phyloP scores from a whole-genome alignment of 2,113 vertebrate genomes.

The Megaceryle maxima region DNA sequence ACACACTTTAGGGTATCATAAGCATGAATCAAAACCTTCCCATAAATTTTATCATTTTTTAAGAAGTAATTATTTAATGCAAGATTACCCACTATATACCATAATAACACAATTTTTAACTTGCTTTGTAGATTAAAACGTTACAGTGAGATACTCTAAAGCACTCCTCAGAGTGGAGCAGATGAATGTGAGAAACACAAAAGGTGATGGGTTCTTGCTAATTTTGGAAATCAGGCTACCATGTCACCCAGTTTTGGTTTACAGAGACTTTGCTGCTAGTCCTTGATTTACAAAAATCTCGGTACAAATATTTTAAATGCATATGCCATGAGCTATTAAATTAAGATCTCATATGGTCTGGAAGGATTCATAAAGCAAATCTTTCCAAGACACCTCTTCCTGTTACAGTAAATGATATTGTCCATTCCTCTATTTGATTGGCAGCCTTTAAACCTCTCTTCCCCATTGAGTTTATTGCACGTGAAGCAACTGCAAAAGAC shows the following conservation, averaged over 20 bases:
- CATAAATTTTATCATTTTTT: not conserved
- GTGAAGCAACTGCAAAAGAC: slow-evolving; percentile 39
- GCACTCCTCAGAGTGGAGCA: not conserved
- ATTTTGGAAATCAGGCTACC: not conserved
- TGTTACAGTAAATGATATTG: slow-evolving; percentile 27
- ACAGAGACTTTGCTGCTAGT: not conserved
- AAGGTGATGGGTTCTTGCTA: not conserved
- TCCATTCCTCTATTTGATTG: not conserved
- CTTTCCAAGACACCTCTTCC: not conserved
- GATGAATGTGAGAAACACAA: not conserved
- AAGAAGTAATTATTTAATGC: not conserved
- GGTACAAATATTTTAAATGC: not conserved
- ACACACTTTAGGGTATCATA: not conserved
- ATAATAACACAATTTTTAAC: not conserved
- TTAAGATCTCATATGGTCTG: not conserved
- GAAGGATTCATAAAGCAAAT: not conserved
- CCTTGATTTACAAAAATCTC: not conserved
- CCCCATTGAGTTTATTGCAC: not conserved
- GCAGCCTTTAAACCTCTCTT: slow-evolving; percentile 28
- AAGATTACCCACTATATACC: not conserved
- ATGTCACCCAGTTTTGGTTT: not conserved
- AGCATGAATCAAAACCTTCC: not conserved
- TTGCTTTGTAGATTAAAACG: not conserved
- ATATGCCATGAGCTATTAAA: not conserved
- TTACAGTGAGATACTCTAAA: not conserved